Evolutionary conservation across 1,140 invertebrate genomes (phyloP).

Genomic region (Rhopalosiphum padi): DNA sequence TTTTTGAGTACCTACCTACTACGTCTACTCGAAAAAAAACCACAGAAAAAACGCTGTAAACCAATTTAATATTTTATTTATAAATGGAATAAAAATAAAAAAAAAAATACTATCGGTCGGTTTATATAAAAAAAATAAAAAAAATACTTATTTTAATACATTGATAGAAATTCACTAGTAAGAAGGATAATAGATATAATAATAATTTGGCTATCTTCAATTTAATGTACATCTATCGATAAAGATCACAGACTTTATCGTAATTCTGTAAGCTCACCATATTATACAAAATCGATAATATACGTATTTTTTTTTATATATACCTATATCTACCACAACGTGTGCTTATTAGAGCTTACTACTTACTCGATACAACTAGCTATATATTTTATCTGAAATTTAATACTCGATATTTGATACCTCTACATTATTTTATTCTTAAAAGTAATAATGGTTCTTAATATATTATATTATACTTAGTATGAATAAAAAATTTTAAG

Average conservation of each 20-base stretch:
- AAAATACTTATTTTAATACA: not conserved
- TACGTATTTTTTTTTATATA: not conserved
- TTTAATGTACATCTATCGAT: not conserved
- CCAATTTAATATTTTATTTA: not conserved
- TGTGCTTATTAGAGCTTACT: not conserved
- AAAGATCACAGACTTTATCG: not conserved
- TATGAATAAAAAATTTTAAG: not conserved
- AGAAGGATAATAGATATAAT: not conserved
- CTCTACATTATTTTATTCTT: not conserved
- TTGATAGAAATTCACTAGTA: not conserved
- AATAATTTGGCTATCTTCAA: not conserved
- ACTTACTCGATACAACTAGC: not conserved
- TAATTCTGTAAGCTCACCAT: not conserved
- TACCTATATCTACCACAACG: not conserved
- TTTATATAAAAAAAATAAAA: not conserved
- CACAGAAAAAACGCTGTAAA: not conserved
- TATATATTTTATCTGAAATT: not conserved
- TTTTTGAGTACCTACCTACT: not conserved
- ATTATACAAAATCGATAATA: not conserved
- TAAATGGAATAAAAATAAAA: not conserved
- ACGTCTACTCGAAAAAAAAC: not conserved
- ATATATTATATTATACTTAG: not conserved
- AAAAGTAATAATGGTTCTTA: not conserved
- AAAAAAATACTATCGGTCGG: not conserved
- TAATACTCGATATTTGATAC: not conserved